Evolutionary conservation across 2,113 vertebrate genomes (phyloP).

Genomic region (Lynx canadensis): DNA sequence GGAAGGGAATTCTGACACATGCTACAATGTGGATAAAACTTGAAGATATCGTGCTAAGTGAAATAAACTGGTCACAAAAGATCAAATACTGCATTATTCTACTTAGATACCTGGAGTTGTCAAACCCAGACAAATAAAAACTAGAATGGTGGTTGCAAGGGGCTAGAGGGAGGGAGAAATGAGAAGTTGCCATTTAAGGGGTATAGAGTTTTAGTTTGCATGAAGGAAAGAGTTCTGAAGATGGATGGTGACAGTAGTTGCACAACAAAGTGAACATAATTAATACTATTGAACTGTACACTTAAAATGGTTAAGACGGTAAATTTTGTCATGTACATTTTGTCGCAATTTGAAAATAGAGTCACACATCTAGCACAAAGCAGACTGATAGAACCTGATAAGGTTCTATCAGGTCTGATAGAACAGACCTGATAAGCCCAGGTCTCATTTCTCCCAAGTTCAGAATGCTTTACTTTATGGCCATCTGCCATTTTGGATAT

Average conservation of each 20-base stretch:
- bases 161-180: not conserved
- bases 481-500: not conserved
- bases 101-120: not conserved
- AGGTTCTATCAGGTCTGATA: too few relatives aligned
- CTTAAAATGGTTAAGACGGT: not conserved
- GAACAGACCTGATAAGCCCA: not conserved
- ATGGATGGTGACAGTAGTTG: not conserved
- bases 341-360: not conserved
- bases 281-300: not conserved
- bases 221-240: not conserved
- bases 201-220: not conserved
- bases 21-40: not conserved
- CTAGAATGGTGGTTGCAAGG: not conserved
- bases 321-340: not conserved
- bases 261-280: not conserved
- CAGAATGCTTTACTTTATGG: not conserved
- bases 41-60: not conserved
- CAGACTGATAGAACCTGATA: not conserved
- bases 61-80: not conserved
- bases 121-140: not conserved
- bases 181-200: not conserved
- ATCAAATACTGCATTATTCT: not conserved
- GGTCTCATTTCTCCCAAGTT: not conserved
- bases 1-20: not conserved
- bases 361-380: not conserved